A percentile compares a stretch with the other conserved stretches of the same genome.
Evolutionary conservation across 2,113 vertebrate species (phyloP).

Genomic region (Rissa tridactyla): DNA sequence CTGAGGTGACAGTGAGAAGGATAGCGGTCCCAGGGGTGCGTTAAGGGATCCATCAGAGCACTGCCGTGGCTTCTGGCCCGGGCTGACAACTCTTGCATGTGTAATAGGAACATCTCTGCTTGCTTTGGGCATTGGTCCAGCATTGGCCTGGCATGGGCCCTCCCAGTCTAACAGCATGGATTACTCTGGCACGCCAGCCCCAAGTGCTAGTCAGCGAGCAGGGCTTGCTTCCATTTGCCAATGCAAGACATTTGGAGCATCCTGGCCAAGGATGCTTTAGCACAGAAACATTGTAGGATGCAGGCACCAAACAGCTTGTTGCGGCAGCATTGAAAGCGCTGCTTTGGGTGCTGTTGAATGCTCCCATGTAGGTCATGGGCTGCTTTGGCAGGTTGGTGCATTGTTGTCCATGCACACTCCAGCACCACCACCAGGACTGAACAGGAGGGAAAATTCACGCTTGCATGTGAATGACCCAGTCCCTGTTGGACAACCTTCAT

Average conservation of each 20-base stretch:
- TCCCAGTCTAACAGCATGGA: background rate
- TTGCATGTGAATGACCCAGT: background rate
- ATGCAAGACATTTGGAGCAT: background rate
- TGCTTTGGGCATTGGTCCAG: background rate
- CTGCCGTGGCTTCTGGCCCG: background rate
- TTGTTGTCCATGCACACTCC: background rate
- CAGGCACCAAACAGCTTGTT: background rate
- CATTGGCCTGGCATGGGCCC: background rate
- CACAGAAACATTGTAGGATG: accelerated
- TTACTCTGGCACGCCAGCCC: background rate
- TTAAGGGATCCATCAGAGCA: background rate
- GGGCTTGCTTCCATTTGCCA: background rate
- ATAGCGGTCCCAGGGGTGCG: background rate
- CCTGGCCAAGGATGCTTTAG: background rate
- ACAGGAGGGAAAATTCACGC: background rate
- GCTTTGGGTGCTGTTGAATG: background rate
- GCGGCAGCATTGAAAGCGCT: accelerated
- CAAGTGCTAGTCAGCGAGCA: background rate
- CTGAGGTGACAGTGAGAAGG: background rate
- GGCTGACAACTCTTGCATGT: background rate
- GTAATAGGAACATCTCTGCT: background rate
- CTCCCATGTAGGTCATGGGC: background rate
- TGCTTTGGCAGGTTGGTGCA: background rate
- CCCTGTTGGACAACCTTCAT: background rate
- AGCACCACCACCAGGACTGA: background rate